Conservation (phyloP, 2,113 vertebrate species). For the Canis aureus region DNA sequence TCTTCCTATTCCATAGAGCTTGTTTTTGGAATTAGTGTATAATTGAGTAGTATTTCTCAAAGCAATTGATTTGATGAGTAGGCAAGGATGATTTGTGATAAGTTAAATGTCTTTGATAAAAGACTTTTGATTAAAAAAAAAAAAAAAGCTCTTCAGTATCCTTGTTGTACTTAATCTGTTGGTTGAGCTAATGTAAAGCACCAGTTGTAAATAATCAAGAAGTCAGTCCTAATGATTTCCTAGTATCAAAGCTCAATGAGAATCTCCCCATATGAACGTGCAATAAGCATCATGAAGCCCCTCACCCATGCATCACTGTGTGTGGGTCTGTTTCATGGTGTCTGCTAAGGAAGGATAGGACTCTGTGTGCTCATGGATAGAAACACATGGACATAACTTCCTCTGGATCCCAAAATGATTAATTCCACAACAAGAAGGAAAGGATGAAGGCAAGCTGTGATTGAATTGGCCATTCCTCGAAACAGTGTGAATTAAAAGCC, state of each 20-base stretch:
- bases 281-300: neutral
- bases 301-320: neutral
- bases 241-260: neutral
- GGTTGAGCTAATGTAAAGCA: neutral
- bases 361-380: neutral
- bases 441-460: neutral
- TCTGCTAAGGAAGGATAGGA: neutral
- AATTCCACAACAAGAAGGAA: neutral
- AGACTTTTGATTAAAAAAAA: neutral
- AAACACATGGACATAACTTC: neutral
- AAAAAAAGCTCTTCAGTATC: neutral
- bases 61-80: neutral
- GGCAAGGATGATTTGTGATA: neutral
- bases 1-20: neutral
- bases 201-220: neutral
- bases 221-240: neutral
- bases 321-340: neutral
- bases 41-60: conserved; percentile 3
- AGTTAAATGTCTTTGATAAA: neutral
- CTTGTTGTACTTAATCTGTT: neutral
- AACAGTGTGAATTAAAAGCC: neutral
- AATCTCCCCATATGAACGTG: neutral
- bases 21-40: conserved; percentile 9
- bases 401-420: neutral
- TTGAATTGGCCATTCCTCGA: neutral